phyloP scores from a whole-genome alignment of 2,797 vertebrate genomes.

The Prionace glauca region DNA sequence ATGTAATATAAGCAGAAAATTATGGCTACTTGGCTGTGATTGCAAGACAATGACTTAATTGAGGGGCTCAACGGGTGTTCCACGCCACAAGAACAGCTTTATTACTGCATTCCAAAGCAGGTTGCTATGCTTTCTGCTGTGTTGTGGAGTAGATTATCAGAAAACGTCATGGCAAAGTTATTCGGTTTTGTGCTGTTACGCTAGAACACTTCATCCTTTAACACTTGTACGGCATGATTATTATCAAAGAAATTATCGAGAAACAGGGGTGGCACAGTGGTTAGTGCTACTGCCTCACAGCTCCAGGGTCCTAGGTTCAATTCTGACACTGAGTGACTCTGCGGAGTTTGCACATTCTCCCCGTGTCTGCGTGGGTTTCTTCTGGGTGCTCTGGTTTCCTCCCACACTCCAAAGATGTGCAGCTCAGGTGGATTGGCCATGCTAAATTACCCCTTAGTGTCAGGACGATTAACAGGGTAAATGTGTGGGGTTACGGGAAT shows the following conservation, averaged over 20 bases:
- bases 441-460: too few species aligned
- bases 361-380: too few species aligned
- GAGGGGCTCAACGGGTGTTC: neutral
- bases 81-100: neutral
- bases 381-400: too few species aligned
- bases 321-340: too few species aligned
- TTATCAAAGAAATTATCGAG: neutral
- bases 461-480: too few species aligned
- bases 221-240: neutral
- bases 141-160: neutral
- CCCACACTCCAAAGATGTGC: too few species aligned
- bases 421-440: too few species aligned
- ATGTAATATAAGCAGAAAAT: neutral
- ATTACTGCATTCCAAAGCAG: neutral
- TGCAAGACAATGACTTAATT: neutral
- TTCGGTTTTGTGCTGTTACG: neutral
- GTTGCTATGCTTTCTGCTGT: neutral
- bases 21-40: neutral
- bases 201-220: neutral
- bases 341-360: too few species aligned
- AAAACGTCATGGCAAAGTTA: neutral
- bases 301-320: too few species aligned
- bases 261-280: too few species aligned
- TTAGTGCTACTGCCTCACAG: too few species aligned
- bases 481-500: too few species aligned